Percentiles rank a stretch among this genome's conserved stretches.
phyloP scores from a whole-genome alignment of 2,113 vertebrate genomes.

The Ctenomys sociabilis region DNA sequence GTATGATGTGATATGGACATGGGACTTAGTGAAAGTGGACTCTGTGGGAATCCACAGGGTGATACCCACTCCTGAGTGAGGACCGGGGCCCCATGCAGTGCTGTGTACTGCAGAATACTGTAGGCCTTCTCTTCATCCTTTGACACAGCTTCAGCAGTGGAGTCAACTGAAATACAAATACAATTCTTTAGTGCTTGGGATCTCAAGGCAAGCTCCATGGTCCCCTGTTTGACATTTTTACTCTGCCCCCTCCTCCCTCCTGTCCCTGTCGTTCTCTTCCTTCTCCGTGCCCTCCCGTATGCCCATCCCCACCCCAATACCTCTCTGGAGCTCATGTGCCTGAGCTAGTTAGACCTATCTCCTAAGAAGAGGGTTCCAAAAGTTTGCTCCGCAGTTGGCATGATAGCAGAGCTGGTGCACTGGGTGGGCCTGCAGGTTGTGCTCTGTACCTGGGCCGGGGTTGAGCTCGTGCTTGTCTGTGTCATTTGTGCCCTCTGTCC shows the following conservation, averaged over 20 bases:
- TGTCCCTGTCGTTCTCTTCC: neutral
- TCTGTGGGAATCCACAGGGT: neutral
- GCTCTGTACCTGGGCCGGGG: slow-evolving; percentile 66
- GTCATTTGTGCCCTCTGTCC: slow-evolving; percentile 34
- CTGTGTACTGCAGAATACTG: neutral
- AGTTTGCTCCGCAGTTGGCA: slow-evolving; percentile 72
- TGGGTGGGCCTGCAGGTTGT: slow-evolving; percentile 67
- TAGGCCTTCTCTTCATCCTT: neutral
- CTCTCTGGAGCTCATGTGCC: slow-evolving; percentile 61
- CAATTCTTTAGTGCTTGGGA: neutral
- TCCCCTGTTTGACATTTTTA: neutral
- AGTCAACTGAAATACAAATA: neutral
- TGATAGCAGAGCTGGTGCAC: slow-evolving; percentile 66
- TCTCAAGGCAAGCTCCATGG: neutral
- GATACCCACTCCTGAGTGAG: neutral
- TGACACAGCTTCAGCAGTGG: neutral
- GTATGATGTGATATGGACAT: neutral
- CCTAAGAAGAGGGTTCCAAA: slow-evolving; percentile 71
- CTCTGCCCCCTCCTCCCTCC: neutral
- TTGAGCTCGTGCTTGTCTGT: slow-evolving; percentile 65
- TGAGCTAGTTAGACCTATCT: slow-evolving; percentile 71
- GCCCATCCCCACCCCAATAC: slow-evolving; percentile 16
- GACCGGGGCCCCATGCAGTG: neutral
- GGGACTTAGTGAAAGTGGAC: neutral
- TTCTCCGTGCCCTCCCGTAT: neutral